These are phyloP conservation scores for Catharus bicknelli DNA, from an alignment of 2,113 vertebrate species.

Conservation along the genomic window DNA sequence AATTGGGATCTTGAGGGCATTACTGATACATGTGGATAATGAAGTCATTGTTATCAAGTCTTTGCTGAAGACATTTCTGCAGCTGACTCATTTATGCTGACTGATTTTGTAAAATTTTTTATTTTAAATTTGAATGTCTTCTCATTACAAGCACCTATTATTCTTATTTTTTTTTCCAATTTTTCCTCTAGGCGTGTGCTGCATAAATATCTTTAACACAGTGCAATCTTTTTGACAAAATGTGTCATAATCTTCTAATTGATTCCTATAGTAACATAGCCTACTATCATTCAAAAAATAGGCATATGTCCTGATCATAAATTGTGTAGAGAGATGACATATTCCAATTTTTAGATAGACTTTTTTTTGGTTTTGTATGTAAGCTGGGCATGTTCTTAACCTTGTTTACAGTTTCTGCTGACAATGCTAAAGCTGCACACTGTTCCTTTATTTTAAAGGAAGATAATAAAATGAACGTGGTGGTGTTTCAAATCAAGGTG, in stretches of 20 bases:
- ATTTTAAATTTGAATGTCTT: background rate
- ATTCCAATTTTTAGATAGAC: background rate
- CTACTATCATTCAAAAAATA: background rate
- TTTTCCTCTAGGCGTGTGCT: background rate
- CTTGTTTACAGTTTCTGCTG: constrained; percentile 62
- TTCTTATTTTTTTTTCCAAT: background rate
- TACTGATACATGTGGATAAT: constrained; percentile 10
- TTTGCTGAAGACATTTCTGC: background rate
- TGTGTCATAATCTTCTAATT: constrained; percentile 21
- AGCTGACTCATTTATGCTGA: background rate
- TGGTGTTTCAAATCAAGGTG: constrained; percentile 70
- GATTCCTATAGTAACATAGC: background rate
- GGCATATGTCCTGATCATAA: background rate
- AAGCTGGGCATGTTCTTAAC: background rate
- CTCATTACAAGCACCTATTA: background rate
- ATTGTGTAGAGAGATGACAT: background rate
- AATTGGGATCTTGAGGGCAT: background rate
- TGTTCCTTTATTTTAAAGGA: constrained; percentile 55
- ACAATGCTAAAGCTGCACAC: constrained; percentile 5
- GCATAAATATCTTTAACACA: background rate
- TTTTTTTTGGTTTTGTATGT: background rate
- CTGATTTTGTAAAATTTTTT: background rate
- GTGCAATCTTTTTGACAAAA: constrained; percentile 27
- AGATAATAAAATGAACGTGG: constrained; percentile 65
- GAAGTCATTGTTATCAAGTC: constrained; percentile 9